Percentiles rank a stretch among this genome's conserved stretches.
Conservation (phyloP, 2,888 invertebrate genomes). For the Tipula helvola region DNA sequence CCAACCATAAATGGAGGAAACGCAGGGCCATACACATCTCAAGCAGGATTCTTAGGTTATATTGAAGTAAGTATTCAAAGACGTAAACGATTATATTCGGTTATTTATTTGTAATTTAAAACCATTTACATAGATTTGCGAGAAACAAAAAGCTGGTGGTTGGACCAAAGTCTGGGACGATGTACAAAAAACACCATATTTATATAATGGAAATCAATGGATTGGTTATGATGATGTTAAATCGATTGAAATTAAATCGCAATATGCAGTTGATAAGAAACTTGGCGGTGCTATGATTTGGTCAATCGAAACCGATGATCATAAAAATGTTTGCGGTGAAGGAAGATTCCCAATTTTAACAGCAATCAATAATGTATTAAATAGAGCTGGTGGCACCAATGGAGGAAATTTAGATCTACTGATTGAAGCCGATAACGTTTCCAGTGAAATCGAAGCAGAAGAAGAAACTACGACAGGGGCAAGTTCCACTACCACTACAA, state of each 20-base stretch:
- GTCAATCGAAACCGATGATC: slow-evolving; percentile 23
- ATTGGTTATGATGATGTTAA: slow-evolving; percentile 33
- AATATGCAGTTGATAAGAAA: not conserved
- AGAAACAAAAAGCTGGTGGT: slow-evolving; percentile 25
- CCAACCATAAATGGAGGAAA: slow-evolving; percentile 32
- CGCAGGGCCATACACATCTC: slow-evolving; percentile 38
- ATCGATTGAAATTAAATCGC: slow-evolving; percentile 25
- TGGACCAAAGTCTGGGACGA: slow-evolving; percentile 28
- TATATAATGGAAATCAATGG: slow-evolving; percentile 30
- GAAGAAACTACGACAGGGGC: not conserved
- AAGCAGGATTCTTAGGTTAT: slow-evolving; percentile 41
- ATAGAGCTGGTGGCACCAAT: not conserved
- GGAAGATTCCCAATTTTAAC: not conserved
- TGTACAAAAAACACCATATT: slow-evolving; percentile 29
- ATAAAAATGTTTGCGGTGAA: slow-evolving; percentile 45
- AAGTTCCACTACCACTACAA: not conserved
- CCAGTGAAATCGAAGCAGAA: slow-evolving; percentile 9
- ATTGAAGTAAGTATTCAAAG: slow-evolving; percentile 34
- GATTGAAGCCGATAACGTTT: not conserved
- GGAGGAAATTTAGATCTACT: not conserved
- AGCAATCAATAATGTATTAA: not conserved
- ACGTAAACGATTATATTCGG: not conserved
- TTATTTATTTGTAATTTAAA: not conserved
- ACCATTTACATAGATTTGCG: slow-evolving; percentile 28
- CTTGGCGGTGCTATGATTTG: not conserved